Percentiles rank a stretch among this genome's conserved stretches.
Conservation (phyloP, 2,797 vertebrate species). For the Eulemur albifrons region DNA sequence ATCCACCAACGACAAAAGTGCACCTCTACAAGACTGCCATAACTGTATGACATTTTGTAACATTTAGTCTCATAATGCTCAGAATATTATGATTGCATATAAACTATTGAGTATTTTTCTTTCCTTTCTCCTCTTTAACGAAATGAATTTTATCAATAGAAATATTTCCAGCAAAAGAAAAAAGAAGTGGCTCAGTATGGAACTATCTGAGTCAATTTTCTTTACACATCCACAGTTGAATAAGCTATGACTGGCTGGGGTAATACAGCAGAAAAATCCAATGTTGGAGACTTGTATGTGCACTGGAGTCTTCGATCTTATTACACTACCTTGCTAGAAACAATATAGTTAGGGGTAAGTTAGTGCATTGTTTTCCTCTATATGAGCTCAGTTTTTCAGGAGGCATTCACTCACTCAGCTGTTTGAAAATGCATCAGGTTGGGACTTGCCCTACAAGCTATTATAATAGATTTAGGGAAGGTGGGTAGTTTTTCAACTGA, state of each 20-base stretch:
- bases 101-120: neutral
- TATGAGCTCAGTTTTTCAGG: neutral
- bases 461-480: neutral
- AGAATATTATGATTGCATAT: neutral
- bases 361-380: neutral
- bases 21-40: neutral
- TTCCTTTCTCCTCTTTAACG: neutral
- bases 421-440: neutral
- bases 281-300: neutral
- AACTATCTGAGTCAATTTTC: slow-evolving; percentile 58
- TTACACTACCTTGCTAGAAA: neutral
- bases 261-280: neutral
- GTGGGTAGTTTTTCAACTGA: neutral
- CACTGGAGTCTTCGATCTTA: neutral
- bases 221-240: neutral
- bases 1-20: neutral
- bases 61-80: neutral
- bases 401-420: neutral
- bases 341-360: neutral
- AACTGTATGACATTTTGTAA: neutral
- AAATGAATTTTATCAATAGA: slow-evolving; percentile 10
- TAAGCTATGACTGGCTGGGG: neutral
- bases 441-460: neutral
- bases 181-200: neutral
- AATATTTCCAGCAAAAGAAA: neutral